Percentiles rank a stretch among this genome's conserved stretches.
phyloP scores from a whole-genome alignment of 2,797 vertebrate species.

The Chaenodraco wilsoni region DNA sequence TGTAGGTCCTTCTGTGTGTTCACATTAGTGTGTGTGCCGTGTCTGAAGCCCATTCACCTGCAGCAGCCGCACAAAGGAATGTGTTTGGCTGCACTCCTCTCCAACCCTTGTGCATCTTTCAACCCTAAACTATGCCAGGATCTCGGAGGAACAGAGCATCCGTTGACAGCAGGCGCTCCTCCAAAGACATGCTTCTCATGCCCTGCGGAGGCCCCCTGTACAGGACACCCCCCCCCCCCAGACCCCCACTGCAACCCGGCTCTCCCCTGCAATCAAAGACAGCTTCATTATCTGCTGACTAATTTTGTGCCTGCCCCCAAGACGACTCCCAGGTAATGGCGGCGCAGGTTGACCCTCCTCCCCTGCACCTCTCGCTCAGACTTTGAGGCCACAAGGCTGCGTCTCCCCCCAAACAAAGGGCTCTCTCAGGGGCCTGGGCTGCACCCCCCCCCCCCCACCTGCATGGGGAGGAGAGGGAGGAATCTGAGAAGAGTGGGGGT shows the following conservation, averaged over 20 bases:
- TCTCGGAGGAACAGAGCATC: constrained; percentile 74
- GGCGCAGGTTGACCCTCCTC: constrained; percentile 78
- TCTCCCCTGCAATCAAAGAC: constrained; percentile 77
- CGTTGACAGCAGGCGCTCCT: constrained; percentile 76
- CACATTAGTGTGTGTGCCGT: constrained; percentile 23
- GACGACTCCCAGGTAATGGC: constrained; percentile 86
- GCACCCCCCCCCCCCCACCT: constrained; percentile 43
- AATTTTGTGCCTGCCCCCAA: constrained; percentile 81
- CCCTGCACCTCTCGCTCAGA: constrained; percentile 58
- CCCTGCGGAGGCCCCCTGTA: constrained; percentile 69
- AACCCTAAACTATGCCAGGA: constrained; percentile 71
- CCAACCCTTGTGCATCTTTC: constrained; percentile 70
- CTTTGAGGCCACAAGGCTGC: constrained; percentile 77
- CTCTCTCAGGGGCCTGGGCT: constrained; percentile 78
- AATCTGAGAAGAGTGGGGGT: constrained; percentile 29
- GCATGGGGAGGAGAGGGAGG: constrained; percentile 41
- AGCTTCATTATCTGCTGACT: constrained; percentile 89
- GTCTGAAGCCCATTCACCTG: constrained; percentile 64
- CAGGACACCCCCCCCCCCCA: constrained; percentile 63
- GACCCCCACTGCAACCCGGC: constrained; percentile 31
- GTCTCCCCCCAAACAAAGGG: constrained; percentile 81
- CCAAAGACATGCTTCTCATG: constrained; percentile 80
- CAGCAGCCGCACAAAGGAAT: constrained; percentile 66
- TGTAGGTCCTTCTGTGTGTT: constrained; percentile 3
- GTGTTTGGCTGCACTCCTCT: constrained; percentile 52